Evolutionary conservation across 2,797 vertebrate genomes (phyloP).

Genomic region (Oreochromis mossambicus): DNA sequence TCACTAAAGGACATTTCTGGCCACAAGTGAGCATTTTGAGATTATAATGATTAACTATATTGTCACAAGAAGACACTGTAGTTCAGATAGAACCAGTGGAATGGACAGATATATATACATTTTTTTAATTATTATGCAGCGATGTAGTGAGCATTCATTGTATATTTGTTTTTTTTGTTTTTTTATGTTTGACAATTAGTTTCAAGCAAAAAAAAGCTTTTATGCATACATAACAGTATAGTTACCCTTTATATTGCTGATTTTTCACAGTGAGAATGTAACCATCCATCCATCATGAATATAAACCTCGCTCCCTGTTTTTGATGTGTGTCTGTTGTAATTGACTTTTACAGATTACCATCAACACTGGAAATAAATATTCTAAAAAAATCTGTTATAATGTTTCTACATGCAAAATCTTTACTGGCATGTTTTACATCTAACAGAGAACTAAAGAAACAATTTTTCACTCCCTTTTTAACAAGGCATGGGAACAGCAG

Average conservation of each 20-base stretch:
- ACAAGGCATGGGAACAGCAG: background rate
- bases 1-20: background rate
- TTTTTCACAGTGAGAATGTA: background rate
- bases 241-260: background rate
- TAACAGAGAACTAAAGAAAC: background rate
- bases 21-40: background rate
- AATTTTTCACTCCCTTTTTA: background rate
- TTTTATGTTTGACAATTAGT: background rate
- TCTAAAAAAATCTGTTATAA: background rate
- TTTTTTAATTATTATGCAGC: background rate
- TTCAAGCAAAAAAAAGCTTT: background rate
- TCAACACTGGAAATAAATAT: background rate
- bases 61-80: background rate
- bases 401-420: background rate
- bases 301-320: background rate
- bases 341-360: background rate
- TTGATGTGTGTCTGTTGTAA: background rate
- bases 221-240: background rate
- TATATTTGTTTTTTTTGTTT: background rate
- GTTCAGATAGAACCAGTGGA: background rate
- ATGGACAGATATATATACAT: background rate
- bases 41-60: background rate
- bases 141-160: background rate
- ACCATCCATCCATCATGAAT: background rate
- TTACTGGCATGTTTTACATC: background rate